Base-by-base conservation (phyloP, 2,797 vertebrate species). In the Poecile montanus region DNA sequence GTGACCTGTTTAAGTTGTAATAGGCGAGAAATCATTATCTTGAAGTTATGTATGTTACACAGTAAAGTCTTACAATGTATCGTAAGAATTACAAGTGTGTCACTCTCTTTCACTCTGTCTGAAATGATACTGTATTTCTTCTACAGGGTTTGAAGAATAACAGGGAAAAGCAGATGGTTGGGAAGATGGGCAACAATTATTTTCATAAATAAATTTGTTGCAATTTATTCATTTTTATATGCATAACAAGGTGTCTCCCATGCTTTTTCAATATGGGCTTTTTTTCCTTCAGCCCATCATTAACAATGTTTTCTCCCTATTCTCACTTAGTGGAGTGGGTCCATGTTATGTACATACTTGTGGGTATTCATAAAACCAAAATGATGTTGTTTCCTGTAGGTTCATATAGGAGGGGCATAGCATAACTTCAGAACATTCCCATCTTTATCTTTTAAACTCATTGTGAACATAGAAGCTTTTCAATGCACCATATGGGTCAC, bases 361-460 rank as follows among this genome's bases (percentile, higher is more conserved):
- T 8, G 3, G 8, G 5, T 62, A 34, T 86, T 82, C 67, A 20
- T 71, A 32, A 87, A 76, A 38, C 4, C 6, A 60, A 47, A 44
- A 15, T 32, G 5, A 25, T 53, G 5, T 44, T 70, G 6, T 42
- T 90, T 81, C 30, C 13, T 74, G 2, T 47, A 36, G 34, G 10
- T n/a, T 57, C 7, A 10, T 38, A 23, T 5, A 13, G 23, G 2
- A 3, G 4, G 18, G 2, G 1, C 4, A 10, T 8, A 22, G 21
- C 2, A 6, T 2, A 75, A 19, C 11, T 67, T 56, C 21, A 76
- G n/a, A 63, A 38, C 7, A 27, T 85, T 91, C 10, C 7, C 15
- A 30, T 48, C 8, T 62, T 75, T 40, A 47, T 61, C 18, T 68
- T 32, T 65, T 65, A 51, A 85, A 47, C 13, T 40, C n/a, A 26